These are phyloP conservation scores for Orthonevra nobilis DNA, from an alignment of 2,888 invertebrate species.

Conservation along the genomic window DNA sequence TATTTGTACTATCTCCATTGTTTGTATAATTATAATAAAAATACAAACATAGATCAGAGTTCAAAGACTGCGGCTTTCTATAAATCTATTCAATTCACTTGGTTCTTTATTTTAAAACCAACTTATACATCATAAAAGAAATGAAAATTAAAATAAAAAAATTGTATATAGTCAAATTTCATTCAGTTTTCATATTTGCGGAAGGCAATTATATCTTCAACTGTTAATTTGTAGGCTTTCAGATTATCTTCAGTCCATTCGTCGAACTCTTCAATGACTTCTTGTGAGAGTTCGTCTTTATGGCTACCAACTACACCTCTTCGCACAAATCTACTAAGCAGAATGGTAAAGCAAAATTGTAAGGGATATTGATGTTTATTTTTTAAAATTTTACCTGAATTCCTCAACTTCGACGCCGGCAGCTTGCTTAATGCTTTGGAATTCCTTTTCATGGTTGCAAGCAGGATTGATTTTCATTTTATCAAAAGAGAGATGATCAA, in stretches of 20 bases:
- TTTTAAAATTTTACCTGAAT: slow-evolving; percentile 73
- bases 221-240: slow-evolving; percentile 33
- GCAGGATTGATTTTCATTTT: slow-evolving; percentile 78
- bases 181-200: neutral
- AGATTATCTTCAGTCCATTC: slow-evolving; percentile 38
- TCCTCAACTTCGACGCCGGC: slow-evolving; percentile 76
- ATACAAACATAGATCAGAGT: too few species aligned
- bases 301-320: slow-evolving; percentile 69
- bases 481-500: slow-evolving; percentile 77
- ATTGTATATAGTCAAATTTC: too few species aligned
- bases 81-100: too few species aligned
- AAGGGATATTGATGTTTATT: too few species aligned
- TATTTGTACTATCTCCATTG: too few species aligned
- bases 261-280: slow-evolving; percentile 26
- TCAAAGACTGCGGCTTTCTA: too few species aligned
- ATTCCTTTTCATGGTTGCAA: slow-evolving; percentile 77
- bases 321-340: slow-evolving; percentile 71
- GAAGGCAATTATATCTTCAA: slow-evolving; percentile 71
- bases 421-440: slow-evolving; percentile 77
- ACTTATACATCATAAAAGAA: too few species aligned
- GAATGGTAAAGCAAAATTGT: too few species aligned
- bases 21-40: too few species aligned
- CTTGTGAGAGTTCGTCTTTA: too few species aligned
- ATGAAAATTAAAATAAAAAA: too few species aligned
- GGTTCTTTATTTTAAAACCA: too few species aligned